These are phyloP conservation scores for Dynastes maya DNA, from an alignment of 2,888 invertebrate species.

Conservation along the genomic window DNA sequence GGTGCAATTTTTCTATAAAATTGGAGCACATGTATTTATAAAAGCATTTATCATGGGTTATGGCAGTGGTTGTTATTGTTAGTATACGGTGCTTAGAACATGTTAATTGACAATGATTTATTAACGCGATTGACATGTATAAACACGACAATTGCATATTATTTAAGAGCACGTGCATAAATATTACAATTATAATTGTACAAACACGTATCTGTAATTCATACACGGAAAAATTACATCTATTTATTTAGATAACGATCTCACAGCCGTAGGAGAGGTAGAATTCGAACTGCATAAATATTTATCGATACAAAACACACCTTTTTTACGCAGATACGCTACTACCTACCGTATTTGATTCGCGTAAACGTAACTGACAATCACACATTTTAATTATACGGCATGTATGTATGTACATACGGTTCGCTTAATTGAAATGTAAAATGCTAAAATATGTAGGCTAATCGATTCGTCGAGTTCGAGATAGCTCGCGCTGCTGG, in stretches of 20 bases:
- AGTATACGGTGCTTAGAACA: no score
- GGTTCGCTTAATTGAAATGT: slow-evolving; percentile 4
- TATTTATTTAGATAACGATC: not conserved
- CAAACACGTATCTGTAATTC: no score
- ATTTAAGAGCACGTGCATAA: no score
- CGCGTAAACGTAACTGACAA: slow-evolving; percentile 7
- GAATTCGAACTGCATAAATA: slow-evolving; percentile 8
- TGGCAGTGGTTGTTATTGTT: no score
- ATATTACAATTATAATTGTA: no score
- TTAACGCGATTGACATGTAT: no score
- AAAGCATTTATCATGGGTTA: no score
- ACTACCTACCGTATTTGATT: not conserved
- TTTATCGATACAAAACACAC: slow-evolving; percentile 1
- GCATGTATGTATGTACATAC: not conserved
- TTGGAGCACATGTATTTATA: no score
- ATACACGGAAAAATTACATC: no score
- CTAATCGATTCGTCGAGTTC: not conserved
- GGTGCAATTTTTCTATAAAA: no score
- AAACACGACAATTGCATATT: no score
- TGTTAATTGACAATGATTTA: no score
- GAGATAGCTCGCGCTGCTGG: not conserved
- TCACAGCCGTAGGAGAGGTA: not conserved
- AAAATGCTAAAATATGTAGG: slow-evolving; percentile 8
- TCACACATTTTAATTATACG: slow-evolving; percentile 8
- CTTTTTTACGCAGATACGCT: not conserved